Base-by-base conservation (phyloP, 30 jellyfish, hydroid and myxozoan genomes). In the Aurelia sp. region DNA sequence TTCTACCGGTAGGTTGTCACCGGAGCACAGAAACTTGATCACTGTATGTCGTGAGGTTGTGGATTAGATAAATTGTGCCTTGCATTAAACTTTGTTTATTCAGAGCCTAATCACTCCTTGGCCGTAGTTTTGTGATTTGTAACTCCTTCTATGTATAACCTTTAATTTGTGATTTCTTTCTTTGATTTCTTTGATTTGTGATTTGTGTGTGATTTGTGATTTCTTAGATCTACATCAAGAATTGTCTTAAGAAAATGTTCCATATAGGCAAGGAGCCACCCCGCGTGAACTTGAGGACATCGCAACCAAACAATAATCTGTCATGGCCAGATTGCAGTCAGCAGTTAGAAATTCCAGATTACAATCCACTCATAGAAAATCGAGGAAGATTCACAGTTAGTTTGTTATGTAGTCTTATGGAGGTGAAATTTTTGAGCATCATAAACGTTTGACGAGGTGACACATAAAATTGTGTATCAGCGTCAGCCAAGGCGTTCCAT, bases 181-280 rank as follows among this genome's bases (percentile, higher is more conserved):
- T n/a, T n/a, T n/a, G n/a, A n/a, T n/a, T n/a, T n/a, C n/a, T n/a
- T n/a, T n/a, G 55, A 7, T 44, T 44, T 44, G 9, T 44, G 9
- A 44, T 44, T 8, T 57, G n/a, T n/a, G n/a, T n/a, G n/a, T n/a
- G 55, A 7, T 44, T 44, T 44, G 9, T 44, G 9, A 44, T 44
- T 8, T 57, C 63, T 2, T 78, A 91, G 97, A 88, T 91, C 38
- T 91, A 91, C 91, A 91, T 91, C 92, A 91, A 77, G 83, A 91
- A 85, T 22, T 83, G 91, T 60, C 57, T 91, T 13, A 92, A 91
- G 73, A 73, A 81, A n/a, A 90, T 75, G 71, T 40, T 70, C 24
- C 81, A 30, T 63, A 57, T 67, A 38, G 97, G 22, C 65, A 84
- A 64, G 11, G 88, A 72, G 17, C 80, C 63, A 6, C 65, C 85